phyloP scores from a whole-genome alignment of 2,888 invertebrate genomes.

The Heliothis peltigera region DNA sequence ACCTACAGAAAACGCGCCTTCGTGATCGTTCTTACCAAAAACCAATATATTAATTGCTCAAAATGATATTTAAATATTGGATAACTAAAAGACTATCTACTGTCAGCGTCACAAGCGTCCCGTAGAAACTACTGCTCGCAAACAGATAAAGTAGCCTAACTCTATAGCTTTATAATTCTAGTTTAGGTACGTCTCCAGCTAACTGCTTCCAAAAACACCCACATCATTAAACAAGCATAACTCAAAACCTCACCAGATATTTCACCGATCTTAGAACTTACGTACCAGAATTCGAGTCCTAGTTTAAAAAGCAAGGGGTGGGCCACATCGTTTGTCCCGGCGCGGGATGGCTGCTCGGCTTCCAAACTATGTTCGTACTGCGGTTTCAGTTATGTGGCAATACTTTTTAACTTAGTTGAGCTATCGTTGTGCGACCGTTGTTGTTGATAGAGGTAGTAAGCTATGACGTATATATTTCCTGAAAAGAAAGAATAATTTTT shows the following conservation, averaged over 20 bases:
- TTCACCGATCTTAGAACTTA: constrained; percentile 11
- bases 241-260: constrained; percentile 12
- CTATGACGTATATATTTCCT: not conserved
- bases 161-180: too few relatives aligned
- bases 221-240: not conserved
- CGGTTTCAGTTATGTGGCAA: constrained; percentile 2
- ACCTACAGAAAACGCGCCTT: too few relatives aligned
- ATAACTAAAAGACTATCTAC: too few relatives aligned
- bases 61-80: too few relatives aligned
- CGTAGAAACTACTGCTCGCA: too few relatives aligned
- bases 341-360: constrained; percentile 29
- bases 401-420: not conserved
- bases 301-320: constrained; percentile 42
- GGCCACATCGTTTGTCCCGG: constrained; percentile 44
- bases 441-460: not conserved
- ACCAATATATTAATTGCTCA: too few relatives aligned
- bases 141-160: too few relatives aligned
- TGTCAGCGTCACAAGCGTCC: too few relatives aligned
- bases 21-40: too few relatives aligned
- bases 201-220: not conserved
- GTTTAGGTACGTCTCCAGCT: too few relatives aligned
- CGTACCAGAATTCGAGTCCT: constrained; percentile 30
- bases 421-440: constrained; percentile 6
- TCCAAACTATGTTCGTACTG: constrained; percentile 48
- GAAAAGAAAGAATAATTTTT: too few relatives aligned